Evolutionary conservation across 2,888 invertebrate species (phyloP).

Genomic region (Lithodes maja): DNA sequence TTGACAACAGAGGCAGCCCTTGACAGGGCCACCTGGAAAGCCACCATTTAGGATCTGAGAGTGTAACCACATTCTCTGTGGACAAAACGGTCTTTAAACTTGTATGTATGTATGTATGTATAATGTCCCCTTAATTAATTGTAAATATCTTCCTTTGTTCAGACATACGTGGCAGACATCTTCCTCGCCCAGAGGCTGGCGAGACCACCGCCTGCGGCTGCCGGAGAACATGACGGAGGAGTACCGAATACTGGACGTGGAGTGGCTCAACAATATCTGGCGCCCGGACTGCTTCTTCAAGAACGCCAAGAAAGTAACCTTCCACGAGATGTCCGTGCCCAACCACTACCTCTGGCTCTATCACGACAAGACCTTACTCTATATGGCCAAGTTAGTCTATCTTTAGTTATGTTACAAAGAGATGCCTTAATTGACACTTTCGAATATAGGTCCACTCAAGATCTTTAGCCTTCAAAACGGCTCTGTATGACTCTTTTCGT

Average conservation of each 20-base stretch:
- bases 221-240: conserved; percentile 97
- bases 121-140: neutral
- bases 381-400: conserved; percentile 90
- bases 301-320: conserved; percentile 93
- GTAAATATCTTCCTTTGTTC: conserved; percentile 72
- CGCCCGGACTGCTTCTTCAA: conserved; percentile 95
- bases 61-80: no score
- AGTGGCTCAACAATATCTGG: conserved; percentile 85
- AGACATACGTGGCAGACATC: conserved; percentile 95
- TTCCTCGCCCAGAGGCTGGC: conserved; percentile 95
- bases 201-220: conserved; percentile 88
- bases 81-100: no score
- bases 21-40: no score
- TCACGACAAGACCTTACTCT: conserved; percentile 91
- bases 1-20: no score
- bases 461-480: no score
- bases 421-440: no score
- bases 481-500: no score
- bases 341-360: conserved; percentile 95
- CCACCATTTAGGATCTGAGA: no score
- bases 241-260: conserved; percentile 77
- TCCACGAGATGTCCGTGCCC: conserved; percentile 95
- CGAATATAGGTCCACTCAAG: no score
- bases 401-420: no score
- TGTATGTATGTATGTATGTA: no score